These are phyloP conservation scores for Scophthalmus maximus DNA, from an alignment of 2,113 vertebrate species.

Conservation along the genomic window DNA sequence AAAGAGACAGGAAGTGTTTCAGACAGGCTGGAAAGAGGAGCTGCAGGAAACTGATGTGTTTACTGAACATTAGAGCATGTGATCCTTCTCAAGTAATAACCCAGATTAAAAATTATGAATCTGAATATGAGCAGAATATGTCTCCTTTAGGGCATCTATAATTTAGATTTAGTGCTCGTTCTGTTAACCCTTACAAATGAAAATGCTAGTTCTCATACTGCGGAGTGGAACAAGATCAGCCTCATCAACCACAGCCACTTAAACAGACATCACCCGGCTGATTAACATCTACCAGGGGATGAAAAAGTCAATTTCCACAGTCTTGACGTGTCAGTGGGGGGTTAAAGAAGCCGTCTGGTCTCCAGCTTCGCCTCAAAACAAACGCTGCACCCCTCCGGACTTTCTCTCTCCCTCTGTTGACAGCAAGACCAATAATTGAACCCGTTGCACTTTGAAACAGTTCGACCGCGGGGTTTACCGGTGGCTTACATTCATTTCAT, in stretches of 20 bases:
- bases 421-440: slow-evolving; percentile 44
- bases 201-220: too few species aligned
- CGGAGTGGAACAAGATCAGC: neutral
- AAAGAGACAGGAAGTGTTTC: too few species aligned
- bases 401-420: slow-evolving; percentile 3
- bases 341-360: slow-evolving; percentile 9
- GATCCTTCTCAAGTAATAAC: too few species aligned
- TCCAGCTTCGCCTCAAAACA: slow-evolving; percentile 15
- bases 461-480: slow-evolving; percentile 16
- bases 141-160: too few species aligned
- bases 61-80: too few species aligned
- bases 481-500: slow-evolving; percentile 36
- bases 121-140: neutral
- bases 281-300: slow-evolving; percentile 14
- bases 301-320: slow-evolving; percentile 18
- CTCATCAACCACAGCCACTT: neutral
- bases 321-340: slow-evolving; percentile 15
- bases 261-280: neutral
- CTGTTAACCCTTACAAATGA: too few species aligned
- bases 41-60: too few species aligned
- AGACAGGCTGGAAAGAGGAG: too few species aligned
- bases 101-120: too few species aligned
- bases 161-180: too few species aligned
- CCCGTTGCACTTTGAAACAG: slow-evolving; percentile 48
- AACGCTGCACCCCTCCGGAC: slow-evolving; percentile 16